Base-by-base conservation (phyloP, 2,113 vertebrate genomes). In the Pagrus major region DNA sequence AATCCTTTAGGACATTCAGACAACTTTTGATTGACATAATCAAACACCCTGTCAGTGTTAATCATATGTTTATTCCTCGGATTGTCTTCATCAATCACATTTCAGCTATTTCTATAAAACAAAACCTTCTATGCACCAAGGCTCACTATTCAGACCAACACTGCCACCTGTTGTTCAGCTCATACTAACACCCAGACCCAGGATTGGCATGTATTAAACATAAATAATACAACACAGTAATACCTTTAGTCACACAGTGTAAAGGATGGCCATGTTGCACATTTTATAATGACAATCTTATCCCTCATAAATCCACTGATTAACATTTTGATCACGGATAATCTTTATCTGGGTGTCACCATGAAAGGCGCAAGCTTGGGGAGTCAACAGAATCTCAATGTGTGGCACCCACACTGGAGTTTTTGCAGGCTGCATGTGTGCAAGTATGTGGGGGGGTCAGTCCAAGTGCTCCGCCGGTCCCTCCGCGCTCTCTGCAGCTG, bases 151-250 rank as follows among this genome's bases (percentile, higher is more conserved):
- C 52, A 72, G 35, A 84, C 39, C 90, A 90, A 88, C 69, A 85
- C 55, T 89, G 88, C 91, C 89, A 81, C 80, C 92, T 88, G 68
- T 63, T 73, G 90, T 27, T 23, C 52, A 44, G 16, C 33, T 3
- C 9, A 0, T 23, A 44, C 18, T 10, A 41, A 11, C 29, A 12
- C 31, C 23, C 23, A 5, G 16, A 47, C 64, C 35, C 49, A 21
- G 27, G n/a, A 56, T 42, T 68, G 25, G 51, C 27, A 59, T 55
- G 15, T 27, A 55, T 42, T 37, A 15, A 75, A 72, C 66, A 14
- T 49, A 80, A 82, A 76, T 76, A 59, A 46, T 20, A 20, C 51
- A 61, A 35, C 16, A 46, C 61, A 73, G 54, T 75, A 66, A 67
- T 54, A 39, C 63, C 51, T 83, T 65, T 39, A 59, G 73, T 76